phyloP scores from a whole-genome alignment of 2,797 vertebrate genomes.

The Pelobates cultripes region DNA sequence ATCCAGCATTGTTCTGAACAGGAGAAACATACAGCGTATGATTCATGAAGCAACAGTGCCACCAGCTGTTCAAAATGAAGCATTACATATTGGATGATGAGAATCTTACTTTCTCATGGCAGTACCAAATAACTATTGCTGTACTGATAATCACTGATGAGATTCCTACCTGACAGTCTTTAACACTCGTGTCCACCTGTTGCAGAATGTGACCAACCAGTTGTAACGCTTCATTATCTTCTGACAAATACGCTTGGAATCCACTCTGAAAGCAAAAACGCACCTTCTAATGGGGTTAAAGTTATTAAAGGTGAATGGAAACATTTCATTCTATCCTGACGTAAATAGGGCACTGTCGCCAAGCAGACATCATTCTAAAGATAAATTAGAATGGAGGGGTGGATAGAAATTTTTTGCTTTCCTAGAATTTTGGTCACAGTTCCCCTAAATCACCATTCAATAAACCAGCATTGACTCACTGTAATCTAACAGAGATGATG shows the following conservation, averaged over 20 bases:
- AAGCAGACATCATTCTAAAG: too few relatives aligned
- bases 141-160: too few relatives aligned
- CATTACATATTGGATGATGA: neutral
- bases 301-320: too few relatives aligned
- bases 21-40: neutral
- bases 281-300: too few relatives aligned
- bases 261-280: constrained; percentile 27
- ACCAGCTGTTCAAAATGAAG: constrained; percentile 15
- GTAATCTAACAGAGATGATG: too few relatives aligned
- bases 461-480: too few relatives aligned
- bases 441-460: too few relatives aligned
- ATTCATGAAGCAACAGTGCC: constrained; percentile 34
- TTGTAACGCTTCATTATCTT: constrained; percentile 45
- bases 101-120: neutral
- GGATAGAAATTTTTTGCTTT: too few relatives aligned
- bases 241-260: constrained; percentile 44
- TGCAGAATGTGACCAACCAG: constrained; percentile 45
- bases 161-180: constrained; percentile 39
- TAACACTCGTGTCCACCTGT: constrained; percentile 32
- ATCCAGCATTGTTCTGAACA: neutral
- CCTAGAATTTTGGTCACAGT: too few relatives aligned
- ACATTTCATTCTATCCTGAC: neutral
- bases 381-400: too few relatives aligned
- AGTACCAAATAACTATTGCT: too few relatives aligned
- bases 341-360: too few relatives aligned